Conservation (phyloP, 2,113 vertebrate species). For the Gymnobelideus leadbeateri region DNA sequence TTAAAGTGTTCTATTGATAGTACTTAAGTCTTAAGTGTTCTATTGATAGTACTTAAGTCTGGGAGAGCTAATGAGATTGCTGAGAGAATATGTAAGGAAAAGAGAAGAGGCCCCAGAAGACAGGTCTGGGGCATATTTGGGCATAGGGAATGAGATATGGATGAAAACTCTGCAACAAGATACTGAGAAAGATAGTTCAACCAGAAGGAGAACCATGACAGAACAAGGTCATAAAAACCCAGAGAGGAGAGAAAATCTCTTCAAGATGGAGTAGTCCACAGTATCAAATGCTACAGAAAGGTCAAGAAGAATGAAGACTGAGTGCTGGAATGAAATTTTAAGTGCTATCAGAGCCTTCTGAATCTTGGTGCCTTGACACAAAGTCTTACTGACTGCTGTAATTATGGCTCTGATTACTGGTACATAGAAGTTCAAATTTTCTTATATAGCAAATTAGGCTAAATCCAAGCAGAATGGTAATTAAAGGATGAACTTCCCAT, state of each 20-base stretch:
- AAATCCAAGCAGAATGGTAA: conserved; percentile 52
- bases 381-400: background rate
- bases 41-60: too few species aligned
- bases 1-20: background rate
- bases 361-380: background rate
- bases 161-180: background rate
- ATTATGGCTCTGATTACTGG: background rate
- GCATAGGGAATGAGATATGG: background rate
- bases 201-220: background rate
- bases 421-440: background rate
- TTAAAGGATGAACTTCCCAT: conserved; percentile 52
- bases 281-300: background rate
- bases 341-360: background rate
- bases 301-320: background rate
- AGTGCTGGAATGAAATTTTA: background rate
- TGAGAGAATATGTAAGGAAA: background rate
- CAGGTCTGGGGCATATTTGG: background rate
- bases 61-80: background rate
- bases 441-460: conserved; percentile 30
- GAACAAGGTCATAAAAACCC: background rate
- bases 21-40: too few species aligned
- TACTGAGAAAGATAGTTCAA: background rate
- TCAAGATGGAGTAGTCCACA: background rate
- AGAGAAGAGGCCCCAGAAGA: background rate
- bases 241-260: background rate